Evolutionary conservation across 30 jellyfish, hydroid and myxozoan species (phyloP).

Genomic region (Aurelia aurita): DNA sequence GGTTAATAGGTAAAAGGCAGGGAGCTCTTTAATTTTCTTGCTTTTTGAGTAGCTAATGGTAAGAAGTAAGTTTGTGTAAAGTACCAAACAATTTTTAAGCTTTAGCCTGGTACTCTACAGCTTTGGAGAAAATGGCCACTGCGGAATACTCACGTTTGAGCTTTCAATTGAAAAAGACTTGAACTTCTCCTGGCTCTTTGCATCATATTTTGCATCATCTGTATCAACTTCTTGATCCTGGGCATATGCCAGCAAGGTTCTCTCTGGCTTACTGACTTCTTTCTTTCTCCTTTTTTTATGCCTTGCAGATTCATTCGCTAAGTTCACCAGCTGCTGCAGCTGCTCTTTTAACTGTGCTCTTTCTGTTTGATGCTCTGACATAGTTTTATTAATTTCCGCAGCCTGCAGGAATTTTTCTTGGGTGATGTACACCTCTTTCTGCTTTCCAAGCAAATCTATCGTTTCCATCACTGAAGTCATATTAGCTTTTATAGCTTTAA

Average conservation of each 20-base stretch:
- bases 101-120: too few relatives aligned
- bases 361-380: background rate
- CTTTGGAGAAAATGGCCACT: background rate
- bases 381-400: constrained; percentile 16
- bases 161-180: background rate
- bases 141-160: background rate
- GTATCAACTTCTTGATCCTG: background rate
- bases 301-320: background rate
- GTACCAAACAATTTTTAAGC: too few relatives aligned
- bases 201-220: background rate
- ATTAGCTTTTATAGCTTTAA: background rate
- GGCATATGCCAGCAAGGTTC: background rate
- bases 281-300: background rate
- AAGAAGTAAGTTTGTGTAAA: too few relatives aligned
- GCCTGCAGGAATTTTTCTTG: constrained; percentile 8
- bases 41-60: too few relatives aligned
- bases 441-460: background rate
- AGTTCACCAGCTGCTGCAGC: constrained; percentile 8
- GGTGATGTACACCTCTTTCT: background rate
- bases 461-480: background rate
- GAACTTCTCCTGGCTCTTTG: background rate
- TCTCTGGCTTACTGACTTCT: too few relatives aligned
- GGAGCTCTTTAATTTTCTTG: too few relatives aligned
- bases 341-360: background rate
- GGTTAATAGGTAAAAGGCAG: too few relatives aligned